Percentiles rank a stretch among this genome's conserved stretches.
Conservation (phyloP, 2,113 vertebrate species). For the Chelonoidis abingdonii region DNA sequence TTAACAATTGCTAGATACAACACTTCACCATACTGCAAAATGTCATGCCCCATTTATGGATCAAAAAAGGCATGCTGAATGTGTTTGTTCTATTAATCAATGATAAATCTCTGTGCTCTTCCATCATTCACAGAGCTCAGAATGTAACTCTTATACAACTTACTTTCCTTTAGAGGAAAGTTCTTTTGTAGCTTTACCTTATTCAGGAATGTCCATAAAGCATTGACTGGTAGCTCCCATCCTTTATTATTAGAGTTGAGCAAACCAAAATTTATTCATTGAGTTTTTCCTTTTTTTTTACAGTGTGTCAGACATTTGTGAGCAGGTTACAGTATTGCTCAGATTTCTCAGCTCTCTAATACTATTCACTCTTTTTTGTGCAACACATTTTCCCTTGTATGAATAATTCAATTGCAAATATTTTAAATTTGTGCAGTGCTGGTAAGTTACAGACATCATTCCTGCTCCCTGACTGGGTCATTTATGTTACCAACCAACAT, state of each 20-base stretch:
- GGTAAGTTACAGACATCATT: background rate
- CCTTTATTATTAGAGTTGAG: background rate
- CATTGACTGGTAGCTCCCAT: background rate
- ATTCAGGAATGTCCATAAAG: background rate
- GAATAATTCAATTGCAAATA: background rate
- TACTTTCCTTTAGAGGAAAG: background rate
- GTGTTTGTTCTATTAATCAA: background rate
- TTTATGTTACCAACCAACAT: background rate
- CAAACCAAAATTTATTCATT: background rate
- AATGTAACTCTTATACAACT: background rate
- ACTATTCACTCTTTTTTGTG: background rate
- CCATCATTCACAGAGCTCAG: background rate
- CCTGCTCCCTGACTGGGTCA: background rate
- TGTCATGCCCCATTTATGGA: background rate
- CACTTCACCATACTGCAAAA: background rate
- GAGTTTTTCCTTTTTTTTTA: background rate
- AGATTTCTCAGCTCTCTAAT: background rate
- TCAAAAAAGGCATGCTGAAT: constrained; percentile 6
- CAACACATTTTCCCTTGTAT: background rate
- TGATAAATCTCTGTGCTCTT: background rate
- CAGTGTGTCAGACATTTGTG: background rate
- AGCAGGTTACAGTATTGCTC: background rate
- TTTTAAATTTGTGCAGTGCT: background rate
- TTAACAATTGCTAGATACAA: background rate
- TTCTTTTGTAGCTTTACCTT: background rate